Base-by-base conservation (phyloP, 1,140 invertebrate genomes). In the Berghia stephanieae region DNA sequence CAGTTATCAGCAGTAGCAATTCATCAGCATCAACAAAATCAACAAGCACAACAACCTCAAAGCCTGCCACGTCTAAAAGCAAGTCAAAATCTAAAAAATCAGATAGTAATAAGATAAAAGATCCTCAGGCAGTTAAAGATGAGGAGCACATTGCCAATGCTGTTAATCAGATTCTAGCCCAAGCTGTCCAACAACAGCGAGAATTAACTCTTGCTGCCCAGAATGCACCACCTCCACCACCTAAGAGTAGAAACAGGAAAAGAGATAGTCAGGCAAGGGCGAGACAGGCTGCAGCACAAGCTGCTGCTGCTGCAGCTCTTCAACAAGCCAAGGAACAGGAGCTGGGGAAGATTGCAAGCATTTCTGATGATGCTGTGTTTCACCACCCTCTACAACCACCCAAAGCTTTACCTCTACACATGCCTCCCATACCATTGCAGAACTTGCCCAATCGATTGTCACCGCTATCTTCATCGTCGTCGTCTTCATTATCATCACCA, bases 41-140 rank as follows among this genome's bases (percentile, higher is more conserved):
- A 36, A 4, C 10, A 24, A 42, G 10, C 1, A 75, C 42, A 75
- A 36, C 55, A 42, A n/a, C 27, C 24, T 44, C 43, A 21, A 8
- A 21, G 3, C n/a, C 1, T 31, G 63, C 60, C 43, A 21, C 74
- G 5, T 71, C 69, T 18, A 76, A 76, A 34, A 5, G 60, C 2
- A 76, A 76, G 34, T 76, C 74, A 40, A 76, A 76, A 49, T 76
- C 74, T 16, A 76, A 76, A 52, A 76, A 76, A 68, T 67, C 60
- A 18, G 74, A 76, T 3, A 68, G 43, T 66, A 76, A 76, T 34
- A 76, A 76, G 44, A 34, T 34, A 40, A n/a, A 43, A 13, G 44
- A 76, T 38, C 74, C 74, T 3, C 60, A 68, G 43, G 18, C 24
- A 18, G 74, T 46, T 21, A 66, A 44, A 38, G 68, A 76, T 68